Base-by-base conservation (phyloP, 2,113 vertebrate species). In the Phocoena sinus region DNA sequence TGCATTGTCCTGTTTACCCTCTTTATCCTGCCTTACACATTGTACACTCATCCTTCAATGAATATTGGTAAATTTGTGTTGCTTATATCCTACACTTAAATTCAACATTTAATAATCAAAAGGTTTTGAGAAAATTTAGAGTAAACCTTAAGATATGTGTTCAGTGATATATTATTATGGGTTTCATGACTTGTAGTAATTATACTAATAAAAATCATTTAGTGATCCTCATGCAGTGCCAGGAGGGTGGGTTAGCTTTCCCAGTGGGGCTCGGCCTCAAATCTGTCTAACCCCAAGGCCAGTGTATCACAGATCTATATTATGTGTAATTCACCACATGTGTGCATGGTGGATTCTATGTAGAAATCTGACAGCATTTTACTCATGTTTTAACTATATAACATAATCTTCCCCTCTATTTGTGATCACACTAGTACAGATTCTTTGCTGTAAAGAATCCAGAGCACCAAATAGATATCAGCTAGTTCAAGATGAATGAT, bases 1-100 rank as follows among this genome's bases (percentile, higher is more conserved):
- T 23, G 0, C 10, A 0, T 25, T 20, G 20, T 5, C 21, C 6
- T 47, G 8, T 13, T 67, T 33, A 13, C 2, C 8, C 4, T 17
- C 3, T 62, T 58, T 50, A 41, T 50, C 23, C 17, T 36, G 18
- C 38, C 36, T 33, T 47, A 25, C 50, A 26, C 26, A 10, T 21
- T 15, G 3, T 50, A 38, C 5, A 18, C 44, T 90, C 38, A 15
- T 15, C 84, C 47, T 86, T 71, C 38, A 53, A 1, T 4, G n/a
- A 31, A 36, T 63, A 11, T 10, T 86, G 60, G n/a, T 76, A 26
- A 28, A 58, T 83, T 81, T 62, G 8, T 2, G 15, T 68, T n/a
- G 26, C 21, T 44, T 76, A 5, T 18, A 21, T 87, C 44, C 47
- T 95, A 17, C 6, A 56, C 8, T 70, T 91, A 76, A 53, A 47